Conservation (phyloP, 2,888 invertebrate genomes). For the Cheilosia soror region DNA sequence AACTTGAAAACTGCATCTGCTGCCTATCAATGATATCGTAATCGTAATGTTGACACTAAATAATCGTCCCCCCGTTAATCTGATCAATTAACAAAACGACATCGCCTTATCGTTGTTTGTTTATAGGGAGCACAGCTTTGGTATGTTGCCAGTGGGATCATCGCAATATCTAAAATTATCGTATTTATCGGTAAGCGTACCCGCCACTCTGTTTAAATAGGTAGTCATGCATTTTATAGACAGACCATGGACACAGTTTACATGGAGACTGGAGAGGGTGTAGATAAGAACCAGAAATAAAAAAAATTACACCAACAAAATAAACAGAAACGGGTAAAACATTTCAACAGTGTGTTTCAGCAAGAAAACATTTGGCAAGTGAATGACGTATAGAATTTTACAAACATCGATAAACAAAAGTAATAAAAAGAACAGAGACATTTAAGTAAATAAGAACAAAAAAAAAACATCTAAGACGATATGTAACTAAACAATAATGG, state of each 20-base stretch:
- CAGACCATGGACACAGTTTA: slow-evolving; percentile 9
- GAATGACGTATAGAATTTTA: slow-evolving; percentile 7
- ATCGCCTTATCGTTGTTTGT: slow-evolving; percentile 25
- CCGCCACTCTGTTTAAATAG: slow-evolving; percentile 1
- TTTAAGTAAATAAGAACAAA: slow-evolving; percentile 1
- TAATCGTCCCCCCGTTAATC: background rate
- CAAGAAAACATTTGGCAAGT: slow-evolving; percentile 28
- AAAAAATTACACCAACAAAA: slow-evolving; percentile 46
- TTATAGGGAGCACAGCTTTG: slow-evolving; percentile 13
- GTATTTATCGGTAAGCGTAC: slow-evolving; percentile 25
- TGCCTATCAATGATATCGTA: background rate
- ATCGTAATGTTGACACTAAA: background rate
- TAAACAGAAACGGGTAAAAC: slow-evolving; percentile 50
- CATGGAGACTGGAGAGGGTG: slow-evolving; percentile 17
- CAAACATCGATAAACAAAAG: slow-evolving; percentile 33
- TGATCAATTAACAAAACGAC: slow-evolving; percentile 8
- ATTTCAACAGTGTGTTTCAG: slow-evolving; percentile 51
- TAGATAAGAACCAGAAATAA: slow-evolving; percentile 53
- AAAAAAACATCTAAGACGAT: slow-evolving; percentile 61
- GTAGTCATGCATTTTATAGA: slow-evolving; percentile 52
- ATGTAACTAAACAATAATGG: slow-evolving; percentile 56
- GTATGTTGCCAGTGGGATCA: background rate
- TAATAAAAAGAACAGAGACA: slow-evolving; percentile 4
- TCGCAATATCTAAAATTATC: slow-evolving; percentile 25
- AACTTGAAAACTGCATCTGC: slow-evolving; percentile 16